Percentiles rank a stretch among this genome's conserved stretches.
These are phyloP conservation scores for Eriocheir sinensis DNA, from an alignment of 1,140 invertebrate species.

Conservation along the genomic window DNA sequence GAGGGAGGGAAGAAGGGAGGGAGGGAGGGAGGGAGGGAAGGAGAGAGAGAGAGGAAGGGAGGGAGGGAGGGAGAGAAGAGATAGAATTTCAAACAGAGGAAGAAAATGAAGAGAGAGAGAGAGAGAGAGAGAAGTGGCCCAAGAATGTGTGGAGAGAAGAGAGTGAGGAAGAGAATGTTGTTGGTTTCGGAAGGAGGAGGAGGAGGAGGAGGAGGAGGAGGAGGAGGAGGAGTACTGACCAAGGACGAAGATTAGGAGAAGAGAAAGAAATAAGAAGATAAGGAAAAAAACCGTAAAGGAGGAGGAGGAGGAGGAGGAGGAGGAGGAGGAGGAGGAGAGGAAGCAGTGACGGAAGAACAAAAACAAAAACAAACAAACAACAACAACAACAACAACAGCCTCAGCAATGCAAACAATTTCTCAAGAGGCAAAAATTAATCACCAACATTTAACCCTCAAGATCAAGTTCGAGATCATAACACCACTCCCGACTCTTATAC, in stretches of 20 bases:
- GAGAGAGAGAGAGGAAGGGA: conserved; percentile 7
- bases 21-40: neutral
- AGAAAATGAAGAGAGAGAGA: neutral
- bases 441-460: neutral
- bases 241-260: neutral
- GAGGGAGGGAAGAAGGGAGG: neutral
- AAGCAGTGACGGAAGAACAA: neutral
- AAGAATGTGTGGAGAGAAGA: neutral
- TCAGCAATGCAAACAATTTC: neutral
- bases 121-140: neutral
- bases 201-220: neutral
- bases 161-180: neutral
- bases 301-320: neutral
- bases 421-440: neutral
- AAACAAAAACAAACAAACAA: neutral
- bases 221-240: neutral
- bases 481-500: too few species aligned
- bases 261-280: neutral
- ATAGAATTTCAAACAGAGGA: neutral
- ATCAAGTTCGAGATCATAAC: too few species aligned
- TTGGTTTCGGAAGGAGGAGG: neutral
- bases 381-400: neutral
- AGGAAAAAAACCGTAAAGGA: neutral
- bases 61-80: neutral
- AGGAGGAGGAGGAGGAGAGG: neutral